phyloP scores from a whole-genome alignment of 2,888 invertebrate genomes.

The Calephelis perditalis region DNA sequence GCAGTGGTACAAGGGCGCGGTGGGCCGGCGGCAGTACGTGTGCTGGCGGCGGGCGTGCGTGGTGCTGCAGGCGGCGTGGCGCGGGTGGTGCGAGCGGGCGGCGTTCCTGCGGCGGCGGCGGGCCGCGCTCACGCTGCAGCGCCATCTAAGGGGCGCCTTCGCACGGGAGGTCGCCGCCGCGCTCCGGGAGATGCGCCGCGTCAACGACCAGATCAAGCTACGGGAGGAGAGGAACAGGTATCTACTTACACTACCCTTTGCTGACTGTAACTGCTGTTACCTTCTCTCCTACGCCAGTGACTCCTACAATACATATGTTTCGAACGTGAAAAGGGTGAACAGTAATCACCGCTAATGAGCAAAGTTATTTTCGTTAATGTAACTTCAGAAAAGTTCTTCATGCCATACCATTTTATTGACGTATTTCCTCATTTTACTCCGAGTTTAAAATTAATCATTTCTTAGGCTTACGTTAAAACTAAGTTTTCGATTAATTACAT shows the following conservation, averaged over 20 bases:
- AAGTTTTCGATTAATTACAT: too few species aligned
- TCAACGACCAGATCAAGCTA: conserved; percentile 91
- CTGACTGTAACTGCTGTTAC: too few species aligned
- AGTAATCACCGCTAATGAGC: too few species aligned
- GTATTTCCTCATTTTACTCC: too few species aligned
- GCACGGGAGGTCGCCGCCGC: conserved; percentile 93
- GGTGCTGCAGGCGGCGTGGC: conserved; percentile 89
- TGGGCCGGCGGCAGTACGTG: conserved; percentile 81
- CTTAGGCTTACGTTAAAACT: too few species aligned
- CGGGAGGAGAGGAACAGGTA: conserved; percentile 80
- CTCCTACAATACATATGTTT: too few species aligned
- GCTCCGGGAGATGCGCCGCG: conserved; percentile 89
- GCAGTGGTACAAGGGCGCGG: conserved; percentile 82
- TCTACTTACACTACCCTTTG: not conserved
- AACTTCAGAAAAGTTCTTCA: too few species aligned
- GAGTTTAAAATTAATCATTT: too few species aligned
- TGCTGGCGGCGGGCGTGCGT: conserved; percentile 82
- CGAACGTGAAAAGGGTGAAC: too few species aligned
- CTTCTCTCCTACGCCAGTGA: too few species aligned
- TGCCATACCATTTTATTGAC: too few species aligned
- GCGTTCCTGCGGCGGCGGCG: conserved; percentile 88
- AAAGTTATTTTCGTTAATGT: too few species aligned
- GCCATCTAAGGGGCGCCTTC: conserved; percentile 92
- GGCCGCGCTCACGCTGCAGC: conserved; percentile 91
- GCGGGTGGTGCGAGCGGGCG: conserved; percentile 90